phyloP scores from a whole-genome alignment of 2,113 vertebrate genomes.

The Tragelaphus strepsiceros region DNA sequence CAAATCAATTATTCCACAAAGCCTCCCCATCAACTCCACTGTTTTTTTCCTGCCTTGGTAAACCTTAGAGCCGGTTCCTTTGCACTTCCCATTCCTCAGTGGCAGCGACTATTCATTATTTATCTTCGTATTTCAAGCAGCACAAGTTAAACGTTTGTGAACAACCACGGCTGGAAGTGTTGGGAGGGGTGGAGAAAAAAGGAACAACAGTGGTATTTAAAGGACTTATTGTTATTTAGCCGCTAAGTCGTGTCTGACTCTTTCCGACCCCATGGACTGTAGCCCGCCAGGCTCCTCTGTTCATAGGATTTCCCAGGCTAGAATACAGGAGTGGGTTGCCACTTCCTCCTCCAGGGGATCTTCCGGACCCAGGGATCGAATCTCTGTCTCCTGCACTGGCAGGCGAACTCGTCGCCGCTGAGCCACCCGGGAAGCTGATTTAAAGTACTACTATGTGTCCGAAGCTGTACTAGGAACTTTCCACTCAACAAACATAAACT shows the following conservation, averaged over 20 bases:
- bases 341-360: background rate
- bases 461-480: background rate
- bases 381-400: background rate
- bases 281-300: background rate
- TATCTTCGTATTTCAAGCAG: background rate
- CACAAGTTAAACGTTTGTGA: background rate
- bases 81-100: background rate
- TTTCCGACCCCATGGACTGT: background rate
- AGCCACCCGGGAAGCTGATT: background rate
- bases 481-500: background rate
- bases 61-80: background rate
- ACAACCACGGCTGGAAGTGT: background rate
- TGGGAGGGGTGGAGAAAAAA: background rate
- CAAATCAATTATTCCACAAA: background rate
- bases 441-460: background rate
- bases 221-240: background rate
- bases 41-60: background rate
- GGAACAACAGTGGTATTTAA: background rate
- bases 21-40: too few species aligned
- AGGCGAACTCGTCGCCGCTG: background rate
- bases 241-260: background rate
- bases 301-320: background rate
- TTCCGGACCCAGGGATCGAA: background rate
- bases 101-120: background rate
- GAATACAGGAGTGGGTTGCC: background rate